Conservation (phyloP, 37 sponge, comb jelly and placozoan genomes). For the Aplysina aerophoba region DNA sequence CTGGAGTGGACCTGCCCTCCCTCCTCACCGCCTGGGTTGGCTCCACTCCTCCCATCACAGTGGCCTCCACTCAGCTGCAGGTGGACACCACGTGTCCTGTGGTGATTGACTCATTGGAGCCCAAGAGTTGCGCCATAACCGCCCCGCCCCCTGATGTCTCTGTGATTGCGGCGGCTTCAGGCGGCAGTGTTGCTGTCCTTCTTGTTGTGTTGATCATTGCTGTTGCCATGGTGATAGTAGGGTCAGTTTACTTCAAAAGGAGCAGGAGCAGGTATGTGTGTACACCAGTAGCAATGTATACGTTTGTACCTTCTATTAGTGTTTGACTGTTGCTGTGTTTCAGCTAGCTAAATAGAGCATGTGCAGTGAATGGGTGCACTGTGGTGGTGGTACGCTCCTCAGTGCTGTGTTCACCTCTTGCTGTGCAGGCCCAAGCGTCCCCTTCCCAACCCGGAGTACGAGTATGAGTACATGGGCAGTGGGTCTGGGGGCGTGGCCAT, state of each 20-base stretch:
- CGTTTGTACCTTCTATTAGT: too few relatives aligned
- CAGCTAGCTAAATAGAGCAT: too few relatives aligned
- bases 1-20: background rate
- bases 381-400: too few relatives aligned
- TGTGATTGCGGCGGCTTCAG: background rate
- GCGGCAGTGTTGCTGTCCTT: background rate
- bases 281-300: too few relatives aligned
- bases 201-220: background rate
- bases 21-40: conserved; percentile 7
- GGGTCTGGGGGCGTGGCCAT: too few relatives aligned
- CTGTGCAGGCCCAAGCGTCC: too few relatives aligned
- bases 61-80: background rate
- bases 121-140: background rate
- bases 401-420: too few relatives aligned
- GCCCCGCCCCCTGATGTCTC: background rate
- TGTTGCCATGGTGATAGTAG: background rate
- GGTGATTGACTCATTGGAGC: background rate
- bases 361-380: too few relatives aligned
- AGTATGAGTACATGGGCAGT: too few relatives aligned
- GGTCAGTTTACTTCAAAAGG: background rate
- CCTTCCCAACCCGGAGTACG: too few relatives aligned
- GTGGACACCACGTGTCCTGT: background rate
- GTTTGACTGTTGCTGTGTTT: too few relatives aligned
- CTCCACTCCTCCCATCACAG: background rate
- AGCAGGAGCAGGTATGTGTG: too few relatives aligned